Percentiles rank a stretch among this genome's conserved stretches.
phyloP scores from a whole-genome alignment of 2,113 vertebrate genomes.

The Egretta garzetta region DNA sequence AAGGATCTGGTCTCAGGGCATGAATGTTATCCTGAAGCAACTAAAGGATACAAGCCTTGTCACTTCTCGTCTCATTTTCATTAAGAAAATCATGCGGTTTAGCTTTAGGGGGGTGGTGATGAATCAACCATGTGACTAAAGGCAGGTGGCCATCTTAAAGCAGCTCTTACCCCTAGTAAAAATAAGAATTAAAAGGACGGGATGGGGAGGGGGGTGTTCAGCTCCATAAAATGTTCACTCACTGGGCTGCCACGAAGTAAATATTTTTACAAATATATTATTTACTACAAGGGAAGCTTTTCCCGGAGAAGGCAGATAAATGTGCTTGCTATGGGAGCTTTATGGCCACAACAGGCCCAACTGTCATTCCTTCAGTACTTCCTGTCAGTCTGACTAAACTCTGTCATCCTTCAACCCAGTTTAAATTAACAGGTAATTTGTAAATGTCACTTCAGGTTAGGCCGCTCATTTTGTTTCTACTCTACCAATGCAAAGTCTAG shows the following conservation, averaged over 20 bases:
- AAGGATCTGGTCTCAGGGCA: conserved; percentile 36
- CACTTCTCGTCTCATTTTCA: conserved; percentile 65
- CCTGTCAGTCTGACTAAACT: conserved; percentile 96
- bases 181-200: conserved; percentile 36
- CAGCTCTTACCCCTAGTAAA: background rate
- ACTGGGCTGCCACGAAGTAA: conserved; percentile 62
- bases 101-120: conserved; percentile 45
- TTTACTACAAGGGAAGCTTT: conserved; percentile 74
- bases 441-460: conserved; percentile 99
- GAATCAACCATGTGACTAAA: conserved; percentile 28
- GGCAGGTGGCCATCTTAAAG: conserved; percentile 54
- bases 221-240: conserved; percentile 18
- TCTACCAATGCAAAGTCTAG: conserved; percentile 91
- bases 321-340: conserved; percentile 78
- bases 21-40: conserved; percentile 42
- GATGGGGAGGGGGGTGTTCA: background rate
- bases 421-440: conserved; percentile 99
- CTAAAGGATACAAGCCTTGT: conserved; percentile 57
- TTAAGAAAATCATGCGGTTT: conserved; percentile 56
- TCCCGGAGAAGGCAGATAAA: conserved; percentile 73
- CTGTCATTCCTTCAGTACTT: conserved; percentile 90
- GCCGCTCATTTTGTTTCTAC: conserved; percentile 97
- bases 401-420: conserved; percentile 98
- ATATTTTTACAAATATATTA: conserved; percentile 80
- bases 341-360: conserved; percentile 85